A percentile compares a stretch with the other conserved stretches of the same genome.
These are phyloP conservation scores for Ectobius pallidus DNA, from an alignment of 2,888 invertebrate species.

Conservation along the genomic window DNA sequence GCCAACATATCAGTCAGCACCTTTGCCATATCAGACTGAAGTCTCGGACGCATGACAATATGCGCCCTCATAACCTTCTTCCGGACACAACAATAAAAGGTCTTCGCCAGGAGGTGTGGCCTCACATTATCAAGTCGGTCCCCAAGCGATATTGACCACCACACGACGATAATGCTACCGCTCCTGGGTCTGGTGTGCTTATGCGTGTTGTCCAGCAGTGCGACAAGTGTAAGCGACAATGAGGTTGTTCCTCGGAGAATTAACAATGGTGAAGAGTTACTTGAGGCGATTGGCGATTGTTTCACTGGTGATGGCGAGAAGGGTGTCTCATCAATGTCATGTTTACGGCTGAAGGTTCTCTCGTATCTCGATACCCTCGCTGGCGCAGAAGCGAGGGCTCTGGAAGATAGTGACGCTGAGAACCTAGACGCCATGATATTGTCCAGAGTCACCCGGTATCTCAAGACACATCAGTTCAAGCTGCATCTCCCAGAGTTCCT, in stretches of 20 bases:
- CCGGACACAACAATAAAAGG: slow-evolving; percentile 41
- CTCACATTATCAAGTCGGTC: slow-evolving; percentile 26
- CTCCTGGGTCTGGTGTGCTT: not conserved
- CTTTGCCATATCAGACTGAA: not conserved
- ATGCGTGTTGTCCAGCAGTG: not conserved
- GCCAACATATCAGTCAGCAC: not conserved
- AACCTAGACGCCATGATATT: slow-evolving; percentile 75
- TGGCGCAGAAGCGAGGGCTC: slow-evolving; percentile 53
- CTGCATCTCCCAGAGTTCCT: slow-evolving; percentile 74
- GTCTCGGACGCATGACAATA: not conserved
- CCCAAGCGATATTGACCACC: not conserved
- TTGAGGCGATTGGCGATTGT: slow-evolving; percentile 75
- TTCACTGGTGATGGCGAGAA: slow-evolving; percentile 59
- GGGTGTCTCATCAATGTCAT: slow-evolving; percentile 65
- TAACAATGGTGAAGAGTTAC: slow-evolving; percentile 62
- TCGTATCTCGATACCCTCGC: slow-evolving; percentile 75
- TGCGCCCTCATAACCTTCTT: slow-evolving; percentile 25
- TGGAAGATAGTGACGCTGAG: slow-evolving; percentile 48
- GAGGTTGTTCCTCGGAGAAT: slow-evolving; percentile 6
- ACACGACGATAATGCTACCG: not conserved
- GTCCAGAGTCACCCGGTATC: slow-evolving; percentile 71
- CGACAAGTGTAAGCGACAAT: not conserved
- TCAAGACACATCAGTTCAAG: slow-evolving; percentile 76
- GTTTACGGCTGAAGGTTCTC: slow-evolving; percentile 78
- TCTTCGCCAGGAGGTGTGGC: slow-evolving; percentile 43